Evolutionary conservation across 2,113 vertebrate species (phyloP), one percentile per base, ranked within the genome.

Genomic region (Gadus chalcogrammus): DNA sequence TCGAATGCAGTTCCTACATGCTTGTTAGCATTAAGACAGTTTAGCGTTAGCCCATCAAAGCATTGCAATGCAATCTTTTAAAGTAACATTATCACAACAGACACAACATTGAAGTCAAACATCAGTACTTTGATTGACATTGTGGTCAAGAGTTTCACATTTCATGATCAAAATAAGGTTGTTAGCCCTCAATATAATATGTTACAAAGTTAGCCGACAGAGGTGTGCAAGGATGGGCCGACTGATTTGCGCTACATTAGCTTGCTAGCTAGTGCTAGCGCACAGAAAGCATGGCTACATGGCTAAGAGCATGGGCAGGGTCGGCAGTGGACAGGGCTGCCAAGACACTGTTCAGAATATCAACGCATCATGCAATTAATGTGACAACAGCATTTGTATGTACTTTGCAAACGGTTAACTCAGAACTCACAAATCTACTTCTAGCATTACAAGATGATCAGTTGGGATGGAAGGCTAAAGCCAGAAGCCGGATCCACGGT

Each of bases 301-400:
- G 42, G 18, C 64, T 62, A 63, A 59, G 22, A 42, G 16, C 77
- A 82, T 86, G 84, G 82, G 84, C 83, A 84, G 88, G 85, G 81
- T 83, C 82, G 70, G 13, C 17, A 55, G 28, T 61, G 9, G 7
- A 20, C 13, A 18, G 17, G 31, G 17, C 15, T 20, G 65, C 15
- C 48, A 24, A 17, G 48, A 15, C 16, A 12, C 35, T 13, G 18
- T 27, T 24, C 2, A 53, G 18, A 55, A 27, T 17, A 42, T 53
- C 48, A 67, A 24, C 18, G 11, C 42, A 13, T 17, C 20, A 13
- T 27, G 28, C 18, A 9, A 24, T 28, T 38, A 7, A 16, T 22
- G 53, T 55, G 48, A 67, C 65, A 67, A 16, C 18, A 15, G 12
- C 20, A 16, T 55, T 28, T 11, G 7, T 13, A 1, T 66, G 1